Conservation (phyloP, 2,888 invertebrate species). For the Leptarthrus brevirostris region DNA sequence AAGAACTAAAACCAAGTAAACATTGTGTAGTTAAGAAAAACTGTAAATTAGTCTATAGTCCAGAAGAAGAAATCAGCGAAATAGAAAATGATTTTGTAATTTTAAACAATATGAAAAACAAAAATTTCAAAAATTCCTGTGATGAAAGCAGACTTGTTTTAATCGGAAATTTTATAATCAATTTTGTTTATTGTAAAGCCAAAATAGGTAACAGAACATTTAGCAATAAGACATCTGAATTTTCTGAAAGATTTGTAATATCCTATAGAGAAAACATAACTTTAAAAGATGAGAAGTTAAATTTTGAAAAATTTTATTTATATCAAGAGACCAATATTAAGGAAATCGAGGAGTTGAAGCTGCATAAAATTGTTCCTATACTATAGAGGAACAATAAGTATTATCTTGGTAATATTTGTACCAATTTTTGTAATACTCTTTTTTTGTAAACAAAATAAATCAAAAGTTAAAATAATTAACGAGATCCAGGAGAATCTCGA, state of each 20-base stretch:
- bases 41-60: too few relatives aligned
- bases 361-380: not conserved
- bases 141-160: not conserved
- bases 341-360: not conserved
- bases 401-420: not conserved
- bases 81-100: not conserved
- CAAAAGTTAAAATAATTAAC: not conserved
- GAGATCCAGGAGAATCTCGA: slow-evolving; percentile 7
- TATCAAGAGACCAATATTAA: not conserved
- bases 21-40: too few relatives aligned
- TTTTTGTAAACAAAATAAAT: not conserved
- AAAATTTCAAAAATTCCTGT: not conserved
- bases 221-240: not conserved
- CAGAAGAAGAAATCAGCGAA: too few relatives aligned
- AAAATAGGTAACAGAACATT: slow-evolving; percentile 1
- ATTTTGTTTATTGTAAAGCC: not conserved
- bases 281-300: not conserved
- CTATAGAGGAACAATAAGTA: not conserved
- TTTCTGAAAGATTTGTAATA: not conserved
- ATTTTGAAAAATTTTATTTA: not conserved
- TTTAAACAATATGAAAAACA: not conserved
- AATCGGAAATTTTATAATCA: slow-evolving; percentile 2
- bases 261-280: not conserved
- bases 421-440: not conserved
- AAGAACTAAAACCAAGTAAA: too few relatives aligned